Evolutionary conservation across 2,797 vertebrate genomes (phyloP), one percentile per base, ranked within the genome.

Genomic region (Helarctos malayanus): DNA sequence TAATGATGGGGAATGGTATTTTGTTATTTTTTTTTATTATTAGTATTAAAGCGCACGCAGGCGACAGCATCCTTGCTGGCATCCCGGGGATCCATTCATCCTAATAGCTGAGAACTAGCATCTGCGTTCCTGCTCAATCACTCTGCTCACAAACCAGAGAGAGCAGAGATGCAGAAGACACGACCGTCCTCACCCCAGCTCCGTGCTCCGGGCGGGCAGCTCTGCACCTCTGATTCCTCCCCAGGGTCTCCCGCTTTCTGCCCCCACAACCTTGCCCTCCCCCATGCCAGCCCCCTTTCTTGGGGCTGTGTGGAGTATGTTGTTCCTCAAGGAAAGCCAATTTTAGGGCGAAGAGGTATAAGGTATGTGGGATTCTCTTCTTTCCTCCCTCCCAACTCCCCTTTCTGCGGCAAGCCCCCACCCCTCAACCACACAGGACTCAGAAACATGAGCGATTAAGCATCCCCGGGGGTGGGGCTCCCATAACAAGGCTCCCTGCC

Each of bases 1-100:
- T 92, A 97, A 97, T 95, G 96, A 92, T n/a, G 59, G 78, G 47
- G 80, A 91, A 85, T 89, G 87, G 79, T 63, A 83, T 93, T 96
- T 95, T 90, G 94, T 94, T 81, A 68, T 90, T 59, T 84, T 69
- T 54, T 27, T 38, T 94, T 63, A 41, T 85, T 68, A 32, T 80
- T 68, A 49, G 76, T 86, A 78, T 76, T 61, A 69, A 93, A 61
- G 95, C 5, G 4, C 45, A 15, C 0, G 2, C 80, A 78, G 1
- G 19, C 65, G 8, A 41, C 63, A 87, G 63, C 85, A 56, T 89
- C 97, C 80, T 89, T 0, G 0, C 69, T 82, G 69, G 84, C 54
- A 16, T 71, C 59, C 91, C 8, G 4, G 93, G 92, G 68, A 91
- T 57, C 90, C 84, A 41, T 69, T 83, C 89, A 80, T 89, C 82